Conservation (phyloP, 2,888 invertebrate species). For the Drepanosiphum platanoidis region DNA sequence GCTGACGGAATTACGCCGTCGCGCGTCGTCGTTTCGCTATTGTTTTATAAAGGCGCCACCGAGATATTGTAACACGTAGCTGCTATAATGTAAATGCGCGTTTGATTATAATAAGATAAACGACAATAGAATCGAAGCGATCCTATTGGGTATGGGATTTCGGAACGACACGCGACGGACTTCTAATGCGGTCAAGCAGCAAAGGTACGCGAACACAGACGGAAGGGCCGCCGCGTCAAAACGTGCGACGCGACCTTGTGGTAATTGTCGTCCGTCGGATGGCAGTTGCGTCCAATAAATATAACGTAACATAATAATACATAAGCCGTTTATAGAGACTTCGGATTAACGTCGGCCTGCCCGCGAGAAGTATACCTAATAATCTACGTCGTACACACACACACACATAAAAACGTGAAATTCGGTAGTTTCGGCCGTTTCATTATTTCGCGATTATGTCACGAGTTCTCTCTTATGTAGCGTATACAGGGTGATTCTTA, state of each 20-base stretch:
- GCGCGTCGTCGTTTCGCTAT: no score
- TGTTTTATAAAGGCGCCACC: no score
- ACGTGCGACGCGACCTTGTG: not conserved
- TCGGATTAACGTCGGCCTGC: constrained; percentile 42
- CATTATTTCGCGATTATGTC: constrained; percentile 44
- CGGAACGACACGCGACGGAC: not conserved
- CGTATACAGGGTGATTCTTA: no score
- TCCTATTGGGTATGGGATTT: not conserved
- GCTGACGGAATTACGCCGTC: no score
- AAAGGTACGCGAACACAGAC: no score
- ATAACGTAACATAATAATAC: not conserved
- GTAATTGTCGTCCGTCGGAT: not conserved
- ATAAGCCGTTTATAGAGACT: constrained; percentile 48
- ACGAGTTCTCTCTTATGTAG: no score
- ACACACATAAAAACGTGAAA: no score
- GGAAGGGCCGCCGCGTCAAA: not conserved
- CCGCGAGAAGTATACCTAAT: constrained; percentile 1
- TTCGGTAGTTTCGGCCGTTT: constrained; percentile 21
- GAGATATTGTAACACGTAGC: no score
- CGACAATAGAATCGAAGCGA: no score
- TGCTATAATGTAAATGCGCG: no score
- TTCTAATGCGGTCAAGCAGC: not conserved
- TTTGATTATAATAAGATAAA: no score
- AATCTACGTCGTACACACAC: no score
- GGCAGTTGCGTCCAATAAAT: not conserved